Percentiles rank a stretch among this genome's conserved stretches.
phyloP scores from a whole-genome alignment of 2,113 vertebrate species.

The Eudorcas thomsonii region DNA sequence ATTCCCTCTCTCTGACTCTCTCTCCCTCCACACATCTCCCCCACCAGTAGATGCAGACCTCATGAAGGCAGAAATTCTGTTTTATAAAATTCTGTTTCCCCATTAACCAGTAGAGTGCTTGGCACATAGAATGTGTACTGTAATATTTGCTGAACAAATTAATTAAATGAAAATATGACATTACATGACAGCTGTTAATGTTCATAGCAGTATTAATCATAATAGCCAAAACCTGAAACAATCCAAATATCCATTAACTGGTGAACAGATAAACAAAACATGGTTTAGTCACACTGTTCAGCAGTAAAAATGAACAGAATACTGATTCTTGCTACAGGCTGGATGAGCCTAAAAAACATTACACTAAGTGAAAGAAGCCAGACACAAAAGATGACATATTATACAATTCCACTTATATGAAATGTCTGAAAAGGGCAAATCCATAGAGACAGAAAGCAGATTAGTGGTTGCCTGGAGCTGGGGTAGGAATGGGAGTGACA shows the following conservation, averaged over 20 bases:
- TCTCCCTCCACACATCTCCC: no score
- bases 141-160: not conserved
- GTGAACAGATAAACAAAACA: slow-evolving; percentile 6
- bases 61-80: not conserved
- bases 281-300: not conserved
- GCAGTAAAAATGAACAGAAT: slow-evolving; percentile 25
- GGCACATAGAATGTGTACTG: not conserved
- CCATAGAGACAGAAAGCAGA: not conserved
- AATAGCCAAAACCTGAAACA: not conserved
- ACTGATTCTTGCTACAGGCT: not conserved
- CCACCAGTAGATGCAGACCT: not conserved
- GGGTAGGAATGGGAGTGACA: not conserved
- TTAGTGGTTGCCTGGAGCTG: not conserved
- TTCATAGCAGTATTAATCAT: not conserved
- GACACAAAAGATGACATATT: not conserved
- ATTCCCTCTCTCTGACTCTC: no score
- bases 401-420: not conserved
- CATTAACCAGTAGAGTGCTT: not conserved
- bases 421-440: slow-evolving; percentile 9
- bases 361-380: slow-evolving; percentile 7
- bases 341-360: not conserved
- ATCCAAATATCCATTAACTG: not conserved
- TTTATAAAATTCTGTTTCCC: not conserved
- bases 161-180: not conserved
- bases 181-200: not conserved